Base-by-base conservation (phyloP, 1,140 invertebrate species). In the Apis laboriosa region DNA sequence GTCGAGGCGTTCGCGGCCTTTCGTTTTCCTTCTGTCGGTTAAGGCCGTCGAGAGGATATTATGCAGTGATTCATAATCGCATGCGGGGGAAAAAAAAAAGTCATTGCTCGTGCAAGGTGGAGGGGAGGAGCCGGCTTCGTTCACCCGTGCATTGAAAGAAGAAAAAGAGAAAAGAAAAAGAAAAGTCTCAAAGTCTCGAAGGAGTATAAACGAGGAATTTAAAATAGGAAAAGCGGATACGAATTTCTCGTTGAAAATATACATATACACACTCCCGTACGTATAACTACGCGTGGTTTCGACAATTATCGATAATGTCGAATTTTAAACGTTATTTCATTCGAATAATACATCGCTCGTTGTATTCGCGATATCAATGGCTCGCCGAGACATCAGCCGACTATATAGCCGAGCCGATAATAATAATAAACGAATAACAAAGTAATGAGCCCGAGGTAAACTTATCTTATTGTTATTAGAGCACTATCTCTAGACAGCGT, bases 31-130 rank as follows among this genome's bases (percentile, higher is more conserved):
- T 73, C 77, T 58, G 67, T 24, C 75, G 86, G 81, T 80, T 81
- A 87, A 88, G 86, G 86, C 74, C 86, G 75, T 84, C 75, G 82
- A 80, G 70, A 86, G 86, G 81, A 84, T 87, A 88, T 88, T 87
- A 87, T 71, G 78, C 83, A 84, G 81, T 87, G 85, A 88, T 87
- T 88, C 86, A 88, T 87, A 87, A 88, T 88, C 79, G 82, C 85
- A 83, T 83, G 78, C 82, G 79, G 83, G 5, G 34, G 34, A 0
- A 7, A 43, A 43, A 77, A 77, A 88, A 84, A 74, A 87, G 86
- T 88, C 86, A 88, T 87, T 87, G 86, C 83, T 82, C 85, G 86
- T 77, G 75, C 86, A 87, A 87, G 78, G 86, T 88, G 77, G 75
- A 82, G 34, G 34, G 34, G 28, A 24, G 34, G 74, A 68, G 70